phyloP scores from a whole-genome alignment of 2,113 vertebrate species.

The Carassius auratus region DNA sequence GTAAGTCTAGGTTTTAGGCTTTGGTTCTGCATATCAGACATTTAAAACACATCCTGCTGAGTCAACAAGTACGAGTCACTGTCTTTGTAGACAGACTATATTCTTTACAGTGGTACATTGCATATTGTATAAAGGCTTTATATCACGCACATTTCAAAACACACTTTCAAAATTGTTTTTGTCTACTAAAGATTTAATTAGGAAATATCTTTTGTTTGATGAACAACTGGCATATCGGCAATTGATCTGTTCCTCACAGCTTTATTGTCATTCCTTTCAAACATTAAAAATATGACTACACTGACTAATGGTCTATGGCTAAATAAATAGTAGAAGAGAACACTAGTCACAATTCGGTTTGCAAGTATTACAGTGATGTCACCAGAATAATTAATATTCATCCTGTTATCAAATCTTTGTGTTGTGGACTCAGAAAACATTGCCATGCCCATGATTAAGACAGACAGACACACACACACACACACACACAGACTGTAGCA shows the following conservation, averaged over 20 bases:
- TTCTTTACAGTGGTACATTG: neutral
- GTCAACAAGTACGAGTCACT: neutral
- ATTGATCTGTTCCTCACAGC: neutral
- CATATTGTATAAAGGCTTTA: too few species aligned
- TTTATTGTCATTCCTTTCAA: neutral
- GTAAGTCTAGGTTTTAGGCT: too few species aligned
- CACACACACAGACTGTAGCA: too few species aligned
- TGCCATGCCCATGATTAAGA: conserved; percentile 23
- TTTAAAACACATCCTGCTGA: neutral
- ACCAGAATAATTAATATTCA: conserved; percentile 12
- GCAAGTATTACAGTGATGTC: neutral
- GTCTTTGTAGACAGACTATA: neutral
- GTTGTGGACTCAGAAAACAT: conserved; percentile 1
- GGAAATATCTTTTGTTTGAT: neutral
- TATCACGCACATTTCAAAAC: too few species aligned
- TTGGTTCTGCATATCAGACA: too few species aligned
- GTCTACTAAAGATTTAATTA: too few species aligned
- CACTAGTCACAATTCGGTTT: neutral
- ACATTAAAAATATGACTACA: too few species aligned
- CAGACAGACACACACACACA: neutral
- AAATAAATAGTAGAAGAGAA: neutral
- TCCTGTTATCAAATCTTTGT: conserved; percentile 14
- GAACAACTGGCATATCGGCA: neutral
- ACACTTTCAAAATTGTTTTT: too few species aligned
- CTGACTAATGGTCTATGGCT: too few species aligned